Percentiles rank a stretch among this genome's conserved stretches.
Conservation (phyloP, 1,140 invertebrate species). For the Leptoteleia sp. region DNA sequence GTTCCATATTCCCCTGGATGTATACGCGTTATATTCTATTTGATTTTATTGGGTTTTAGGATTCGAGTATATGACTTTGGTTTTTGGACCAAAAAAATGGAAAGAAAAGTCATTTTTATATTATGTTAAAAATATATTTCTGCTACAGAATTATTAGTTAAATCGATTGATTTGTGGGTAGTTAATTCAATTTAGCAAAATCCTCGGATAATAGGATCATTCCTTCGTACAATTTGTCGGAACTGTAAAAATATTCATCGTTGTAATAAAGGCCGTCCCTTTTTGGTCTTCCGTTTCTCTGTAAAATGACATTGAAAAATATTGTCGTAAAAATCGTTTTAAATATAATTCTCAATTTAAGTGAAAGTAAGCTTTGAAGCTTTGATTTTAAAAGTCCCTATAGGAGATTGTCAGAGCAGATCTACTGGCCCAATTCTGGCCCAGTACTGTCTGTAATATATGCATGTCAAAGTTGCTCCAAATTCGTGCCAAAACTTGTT, state of each 20-base stretch:
- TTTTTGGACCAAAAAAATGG: no score
- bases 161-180: no score
- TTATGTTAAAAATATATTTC: no score
- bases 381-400: no score
- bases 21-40: conserved; percentile 76
- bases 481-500: no score
- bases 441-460: no score
- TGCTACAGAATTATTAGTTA: background rate
- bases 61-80: conserved; percentile 60
- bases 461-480: no score
- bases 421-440: no score
- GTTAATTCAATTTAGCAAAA: conserved; percentile 67
- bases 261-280: conserved; percentile 62
- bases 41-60: conserved; percentile 80
- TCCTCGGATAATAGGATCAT: conserved; percentile 76
- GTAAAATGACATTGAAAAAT: conserved; percentile 4
- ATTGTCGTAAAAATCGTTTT: no score
- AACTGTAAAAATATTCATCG: conserved; percentile 69
- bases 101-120: background rate
- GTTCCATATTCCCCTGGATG: conserved; percentile 72
- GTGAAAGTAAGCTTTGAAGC: no score
- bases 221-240: conserved; percentile 73
- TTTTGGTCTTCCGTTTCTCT: conserved; percentile 73
- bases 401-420: no score
- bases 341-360: no score